Conservation (phyloP, 2,888 invertebrate species). For the Calameuta idolon region DNA sequence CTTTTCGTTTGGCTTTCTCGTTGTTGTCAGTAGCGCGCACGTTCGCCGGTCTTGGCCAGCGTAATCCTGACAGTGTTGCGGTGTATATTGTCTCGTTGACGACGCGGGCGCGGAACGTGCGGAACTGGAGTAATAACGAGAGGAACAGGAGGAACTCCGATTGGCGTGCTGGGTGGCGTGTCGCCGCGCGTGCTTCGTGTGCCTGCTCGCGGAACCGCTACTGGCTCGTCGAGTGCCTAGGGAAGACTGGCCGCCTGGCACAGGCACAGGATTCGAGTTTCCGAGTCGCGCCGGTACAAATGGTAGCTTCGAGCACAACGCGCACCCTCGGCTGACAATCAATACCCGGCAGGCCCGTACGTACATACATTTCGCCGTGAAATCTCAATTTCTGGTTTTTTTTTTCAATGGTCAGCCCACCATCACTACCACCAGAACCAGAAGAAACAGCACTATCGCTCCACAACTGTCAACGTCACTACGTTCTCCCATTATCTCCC, state of each 20-base stretch:
- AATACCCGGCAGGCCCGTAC: slow-evolving; percentile 61
- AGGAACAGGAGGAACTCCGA: background rate
- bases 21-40: background rate
- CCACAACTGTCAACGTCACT: background rate
- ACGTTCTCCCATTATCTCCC: background rate
- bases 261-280: slow-evolving; percentile 18
- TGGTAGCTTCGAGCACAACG: slow-evolving; percentile 34
- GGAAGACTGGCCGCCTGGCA: slow-evolving; percentile 59
- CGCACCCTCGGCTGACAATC: slow-evolving; percentile 60
- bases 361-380: slow-evolving; percentile 47
- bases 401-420: background rate
- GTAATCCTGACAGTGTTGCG: background rate
- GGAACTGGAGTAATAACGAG: background rate
- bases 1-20: background rate
- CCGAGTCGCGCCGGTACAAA: slow-evolving; percentile 37
- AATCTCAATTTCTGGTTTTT: slow-evolving; percentile 51
- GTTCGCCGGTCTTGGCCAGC: background rate
- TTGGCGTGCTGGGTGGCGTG: background rate
- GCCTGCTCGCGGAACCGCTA: slow-evolving; percentile 13
- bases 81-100: background rate
- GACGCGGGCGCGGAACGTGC: background rate
- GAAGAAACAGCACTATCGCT: background rate
- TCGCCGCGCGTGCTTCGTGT: background rate
- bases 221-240: slow-evolving; percentile 62
- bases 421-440: background rate